Percentiles rank a stretch among this genome's conserved stretches.
Evolutionary conservation across 2,797 vertebrate genomes (phyloP).

Genomic region (Falco cherrug): DNA sequence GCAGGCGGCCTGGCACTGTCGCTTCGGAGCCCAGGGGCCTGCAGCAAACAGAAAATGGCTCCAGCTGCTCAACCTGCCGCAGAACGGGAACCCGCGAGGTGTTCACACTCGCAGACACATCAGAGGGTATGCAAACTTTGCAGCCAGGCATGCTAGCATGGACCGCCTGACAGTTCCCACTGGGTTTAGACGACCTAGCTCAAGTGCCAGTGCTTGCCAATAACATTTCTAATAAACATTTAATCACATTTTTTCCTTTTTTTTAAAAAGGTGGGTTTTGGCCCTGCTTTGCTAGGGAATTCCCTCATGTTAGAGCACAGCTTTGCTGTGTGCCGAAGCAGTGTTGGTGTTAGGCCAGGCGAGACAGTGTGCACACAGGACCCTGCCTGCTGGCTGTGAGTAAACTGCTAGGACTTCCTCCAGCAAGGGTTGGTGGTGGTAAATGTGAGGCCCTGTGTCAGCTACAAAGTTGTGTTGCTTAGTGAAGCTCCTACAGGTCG

Average conservation of each 20-base stretch:
- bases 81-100: accelerated
- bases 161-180: background rate
- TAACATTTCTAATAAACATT: background rate
- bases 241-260: background rate
- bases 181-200: background rate
- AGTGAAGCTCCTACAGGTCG: background rate
- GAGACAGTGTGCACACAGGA: accelerated
- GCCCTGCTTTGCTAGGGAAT: background rate
- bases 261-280: background rate
- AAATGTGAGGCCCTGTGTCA: background rate
- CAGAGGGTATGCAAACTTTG: background rate
- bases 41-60: background rate
- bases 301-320: background rate
- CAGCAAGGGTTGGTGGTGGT: background rate
- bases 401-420: background rate
- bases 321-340: background rate
- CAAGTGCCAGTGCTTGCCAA: background rate
- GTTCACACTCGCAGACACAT: background rate
- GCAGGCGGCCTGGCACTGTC: background rate
- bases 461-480: background rate
- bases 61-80: background rate
- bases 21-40: background rate
- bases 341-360: background rate
- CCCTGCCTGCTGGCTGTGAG: background rate
- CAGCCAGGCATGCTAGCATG: background rate